Evolutionary conservation across 2,113 vertebrate genomes (phyloP), one percentile per base, ranked within the genome.

Genomic region (Nothobranchius kuhntae): DNA sequence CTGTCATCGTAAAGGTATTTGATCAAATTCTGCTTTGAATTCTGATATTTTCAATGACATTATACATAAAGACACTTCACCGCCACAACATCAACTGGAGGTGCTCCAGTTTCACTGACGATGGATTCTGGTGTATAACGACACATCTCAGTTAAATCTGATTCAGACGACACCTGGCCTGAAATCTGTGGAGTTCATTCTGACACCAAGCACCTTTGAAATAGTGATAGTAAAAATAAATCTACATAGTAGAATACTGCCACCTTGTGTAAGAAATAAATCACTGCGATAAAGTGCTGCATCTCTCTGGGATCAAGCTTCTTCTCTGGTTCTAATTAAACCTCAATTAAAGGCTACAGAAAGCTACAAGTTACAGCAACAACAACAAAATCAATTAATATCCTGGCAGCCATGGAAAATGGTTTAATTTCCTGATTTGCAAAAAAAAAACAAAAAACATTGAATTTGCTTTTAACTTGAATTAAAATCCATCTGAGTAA

Each of bases 211-310:
- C 83, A 81, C 82, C 74, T 44, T 53, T 50, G 56, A 44, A 68
- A 65, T 54, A 57, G 30, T 30, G 30, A 79, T 51, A 2, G 54
- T 45, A 62, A 50, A 45, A 53, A 9, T 17, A 38, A 59, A 61
- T 15, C n/a, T 47, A 71, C 42, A 70, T 71, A 75, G 81, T 68
- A 46, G 62, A 77, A 84, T 26, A 82, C 80, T 86, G 86, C 85
- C 87, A 75, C 72, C 87, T 70, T 55, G 86, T 87, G 90, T 86
- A 65, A 12, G 50, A 74, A 50, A 53, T 5, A 13, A 2, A 13
- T 2, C 51, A 21, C 17, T n/a, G 40, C 42, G 60, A 78, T 81
- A 76, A 40, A 40, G 38, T 40, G 38, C 38, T 40, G 38, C 38
- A 8, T 40, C 30, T 30, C 30, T 30, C 30, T 30, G 30, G 30